Conservation (phyloP, 2,113 vertebrate species). For the Perca schrenkii region DNA sequence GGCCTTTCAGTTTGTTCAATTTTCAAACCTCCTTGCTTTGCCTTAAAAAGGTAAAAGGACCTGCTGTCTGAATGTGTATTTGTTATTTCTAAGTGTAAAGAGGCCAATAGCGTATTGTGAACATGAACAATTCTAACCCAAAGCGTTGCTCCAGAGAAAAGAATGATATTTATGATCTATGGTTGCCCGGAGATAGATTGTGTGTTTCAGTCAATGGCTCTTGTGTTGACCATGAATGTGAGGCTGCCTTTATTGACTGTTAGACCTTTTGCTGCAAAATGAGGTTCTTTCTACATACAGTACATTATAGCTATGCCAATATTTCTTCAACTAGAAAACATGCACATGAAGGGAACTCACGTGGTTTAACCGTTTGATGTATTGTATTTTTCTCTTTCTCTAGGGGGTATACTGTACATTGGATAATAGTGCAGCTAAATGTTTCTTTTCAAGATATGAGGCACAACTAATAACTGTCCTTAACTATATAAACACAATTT, state of each 20-base stretch:
- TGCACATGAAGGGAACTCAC: background rate
- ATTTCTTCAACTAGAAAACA: background rate
- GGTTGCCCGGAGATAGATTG: background rate
- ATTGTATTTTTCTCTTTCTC: background rate
- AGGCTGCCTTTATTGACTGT: background rate
- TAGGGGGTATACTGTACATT: no score
- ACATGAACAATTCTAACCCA: background rate
- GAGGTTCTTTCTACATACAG: background rate
- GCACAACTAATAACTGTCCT: background rate
- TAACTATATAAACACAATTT: background rate
- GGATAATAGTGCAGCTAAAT: background rate
- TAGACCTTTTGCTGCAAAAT: background rate
- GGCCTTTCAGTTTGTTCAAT: background rate
- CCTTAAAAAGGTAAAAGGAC: background rate
- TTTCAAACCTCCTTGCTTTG: background rate
- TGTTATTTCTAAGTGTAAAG: background rate
- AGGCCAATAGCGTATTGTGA: no score
- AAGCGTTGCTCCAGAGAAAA: background rate
- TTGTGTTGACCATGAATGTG: background rate
- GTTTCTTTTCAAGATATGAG: background rate
- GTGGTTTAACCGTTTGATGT: background rate
- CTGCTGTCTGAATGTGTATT: background rate
- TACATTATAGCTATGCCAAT: background rate
- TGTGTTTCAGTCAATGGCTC: conserved; percentile 1
- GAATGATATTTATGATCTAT: background rate